Percentiles rank a stretch among this genome's conserved stretches.
Evolutionary conservation across 30 jellyfish, hydroid and myxozoan species (phyloP).

Genomic region (Aurelia coerulea): DNA sequence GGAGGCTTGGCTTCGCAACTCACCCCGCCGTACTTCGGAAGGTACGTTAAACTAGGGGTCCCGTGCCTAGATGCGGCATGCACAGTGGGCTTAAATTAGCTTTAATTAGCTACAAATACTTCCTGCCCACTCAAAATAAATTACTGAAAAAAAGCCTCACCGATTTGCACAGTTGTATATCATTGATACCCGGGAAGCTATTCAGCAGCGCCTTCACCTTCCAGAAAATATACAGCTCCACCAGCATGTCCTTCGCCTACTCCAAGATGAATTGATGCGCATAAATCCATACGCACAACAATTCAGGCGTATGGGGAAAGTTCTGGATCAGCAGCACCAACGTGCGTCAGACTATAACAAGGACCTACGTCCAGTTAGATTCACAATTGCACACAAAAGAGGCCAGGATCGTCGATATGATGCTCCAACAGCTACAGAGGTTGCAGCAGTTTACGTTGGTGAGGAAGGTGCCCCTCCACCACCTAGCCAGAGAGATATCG

Average conservation of each 20-base stretch:
- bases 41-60: too few relatives aligned
- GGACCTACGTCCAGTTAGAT: conserved; percentile 29
- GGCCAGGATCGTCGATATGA: conserved; percentile 47
- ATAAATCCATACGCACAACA: conserved; percentile 38
- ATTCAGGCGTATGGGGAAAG: conserved; percentile 29
- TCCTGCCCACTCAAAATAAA: too few relatives aligned
- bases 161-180: conserved; percentile 57
- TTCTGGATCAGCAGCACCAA: conserved; percentile 26
- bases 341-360: conserved; percentile 33
- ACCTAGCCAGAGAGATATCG: conserved; percentile 68
- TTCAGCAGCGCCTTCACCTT: conserved; percentile 20
- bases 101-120: too few relatives aligned
- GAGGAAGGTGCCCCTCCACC: conserved; percentile 76
- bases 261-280: conserved; percentile 34
- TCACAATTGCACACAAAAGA: conserved; percentile 9
- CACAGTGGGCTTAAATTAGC: too few relatives aligned
- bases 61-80: too few relatives aligned
- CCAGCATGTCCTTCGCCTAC: conserved; percentile 19
- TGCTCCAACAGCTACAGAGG: conserved; percentile 48
- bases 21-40: too few relatives aligned
- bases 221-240: conserved; percentile 32
- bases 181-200: conserved; percentile 37
- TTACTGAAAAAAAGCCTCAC: conserved; percentile 5
- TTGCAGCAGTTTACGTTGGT: conserved; percentile 76
- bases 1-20: too few relatives aligned